These are phyloP conservation scores for Stictonetta naevosa DNA, from an alignment of 2,113 vertebrate genomes.

Conservation along the genomic window DNA sequence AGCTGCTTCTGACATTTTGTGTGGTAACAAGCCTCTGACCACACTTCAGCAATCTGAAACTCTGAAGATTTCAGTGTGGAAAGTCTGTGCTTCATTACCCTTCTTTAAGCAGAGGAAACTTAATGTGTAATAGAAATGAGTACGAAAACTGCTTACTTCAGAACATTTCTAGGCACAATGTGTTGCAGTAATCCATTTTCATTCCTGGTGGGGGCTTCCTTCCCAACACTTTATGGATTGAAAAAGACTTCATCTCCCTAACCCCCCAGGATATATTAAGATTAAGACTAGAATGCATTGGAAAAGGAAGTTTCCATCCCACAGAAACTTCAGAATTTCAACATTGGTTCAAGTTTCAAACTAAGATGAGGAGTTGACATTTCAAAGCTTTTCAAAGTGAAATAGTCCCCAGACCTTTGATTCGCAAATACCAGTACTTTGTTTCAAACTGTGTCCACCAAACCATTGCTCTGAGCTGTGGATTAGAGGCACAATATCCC, in stretches of 20 bases:
- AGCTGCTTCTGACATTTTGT: not conserved
- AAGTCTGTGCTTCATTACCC: conserved; percentile 28
- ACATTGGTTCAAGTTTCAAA: not conserved
- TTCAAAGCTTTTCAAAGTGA: not conserved
- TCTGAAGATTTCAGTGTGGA: not conserved
- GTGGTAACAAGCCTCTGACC: not conserved
- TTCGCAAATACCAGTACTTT: not conserved
- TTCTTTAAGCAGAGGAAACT: not conserved
- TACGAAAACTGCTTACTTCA: conserved; percentile 40
- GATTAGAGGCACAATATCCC: not conserved
- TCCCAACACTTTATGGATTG: not conserved
- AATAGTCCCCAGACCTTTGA: not conserved
- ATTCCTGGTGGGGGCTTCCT: not conserved
- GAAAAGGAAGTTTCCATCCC: not conserved
- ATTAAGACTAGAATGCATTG: not conserved
- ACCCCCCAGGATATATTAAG: not conserved
- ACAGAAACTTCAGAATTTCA: conserved; percentile 8
- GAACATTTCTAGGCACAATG: conserved; percentile 11
- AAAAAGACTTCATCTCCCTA: not conserved
- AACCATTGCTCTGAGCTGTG: not conserved
- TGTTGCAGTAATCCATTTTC: conserved; percentile 14
- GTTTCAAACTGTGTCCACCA: not conserved
- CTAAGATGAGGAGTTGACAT: not conserved
- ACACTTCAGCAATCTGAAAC: not conserved
- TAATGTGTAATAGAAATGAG: conserved; percentile 1